Evolutionary conservation across 2,797 vertebrate species (phyloP), one percentile per base, ranked within the genome.

Genomic region (Echiichthys vipera): DNA sequence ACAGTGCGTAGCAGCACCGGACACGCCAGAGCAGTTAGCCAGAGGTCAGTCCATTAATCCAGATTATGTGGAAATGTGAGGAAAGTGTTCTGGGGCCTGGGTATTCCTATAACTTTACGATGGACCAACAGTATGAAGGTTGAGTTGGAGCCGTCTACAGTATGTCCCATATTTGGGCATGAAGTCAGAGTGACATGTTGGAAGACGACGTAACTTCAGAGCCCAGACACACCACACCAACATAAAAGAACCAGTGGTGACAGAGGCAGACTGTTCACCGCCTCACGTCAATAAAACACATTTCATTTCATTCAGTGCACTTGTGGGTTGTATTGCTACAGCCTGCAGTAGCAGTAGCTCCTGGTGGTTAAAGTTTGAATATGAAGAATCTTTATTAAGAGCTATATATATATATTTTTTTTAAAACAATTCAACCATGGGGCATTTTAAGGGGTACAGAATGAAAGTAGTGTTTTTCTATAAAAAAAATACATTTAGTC

Each of bases 31-130:
- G 47, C 59, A 86, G 88, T 88, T 81, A 85, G 77, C 84, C 85
- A 89, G 81, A 86, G 91, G 91, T 89, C 86, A 90, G 32, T 30
- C 61, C 79, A 59, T 56, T 78, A 56, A 61, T 71, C 22, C 49
- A 36, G 32, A 62, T 34, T 59, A 18, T 32, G 34, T 54, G 25
- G 66, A 70, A 62, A 63, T 47, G 39, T 54, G 12, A 50, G 45
- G 14, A 69, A 62, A 34, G 34, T 29, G 17, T 12, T 54, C 15
- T 37, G 22, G 14, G 59, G 24, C 32, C 29, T 0, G 13, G 15
- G 11, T 55, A 47, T 72, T 7, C 64, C 29, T n/a, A 3, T 20
- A 30, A 0, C 22, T 49, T 70, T 58, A 18, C 22, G n/a, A 47
- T 43, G 40, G 39, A 49, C 4, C 6, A 14, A 14, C 11, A 37